These are phyloP conservation scores for Diplosoma virens DNA, from an alignment of 23 tunicate species.

Conservation along the genomic window DNA sequence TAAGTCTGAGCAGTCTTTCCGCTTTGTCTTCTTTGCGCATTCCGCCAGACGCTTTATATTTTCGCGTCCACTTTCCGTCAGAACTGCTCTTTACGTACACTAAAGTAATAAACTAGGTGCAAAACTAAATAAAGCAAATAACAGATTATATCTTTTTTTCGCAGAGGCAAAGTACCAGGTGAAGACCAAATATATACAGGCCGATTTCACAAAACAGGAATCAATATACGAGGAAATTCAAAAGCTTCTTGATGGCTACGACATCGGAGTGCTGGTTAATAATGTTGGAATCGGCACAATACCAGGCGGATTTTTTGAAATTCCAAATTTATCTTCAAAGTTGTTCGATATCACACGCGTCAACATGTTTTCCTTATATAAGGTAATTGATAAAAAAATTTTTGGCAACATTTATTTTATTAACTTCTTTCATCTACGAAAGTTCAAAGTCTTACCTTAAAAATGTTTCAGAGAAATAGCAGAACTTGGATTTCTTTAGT, in stretches of 20 bases:
- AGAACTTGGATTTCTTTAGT: no score
- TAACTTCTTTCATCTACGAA: no score
- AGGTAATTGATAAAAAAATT: no score
- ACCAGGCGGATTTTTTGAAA: neutral
- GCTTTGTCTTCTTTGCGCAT: no score
- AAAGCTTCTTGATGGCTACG: constrained; percentile 24
- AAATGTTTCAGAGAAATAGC: no score
- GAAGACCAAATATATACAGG: neutral
- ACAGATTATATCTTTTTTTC: neutral
- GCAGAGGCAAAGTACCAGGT: constrained; percentile 1
- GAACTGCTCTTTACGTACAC: no score
- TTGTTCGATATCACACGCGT: neutral
- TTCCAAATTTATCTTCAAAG: neutral
- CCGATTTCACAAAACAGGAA: constrained; percentile 16
- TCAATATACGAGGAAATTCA: constrained; percentile 13
- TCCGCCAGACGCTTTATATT: no score
- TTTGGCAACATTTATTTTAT: no score
- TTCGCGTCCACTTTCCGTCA: no score
- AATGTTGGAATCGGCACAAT: constrained; percentile 31
- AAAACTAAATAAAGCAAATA: neutral
- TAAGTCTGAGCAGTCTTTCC: no score
- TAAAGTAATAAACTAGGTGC: no score
- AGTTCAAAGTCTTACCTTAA: no score
- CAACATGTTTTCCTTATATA: constrained; percentile 18
- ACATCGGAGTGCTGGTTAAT: constrained; percentile 42